Base-by-base conservation (phyloP, 2,113 vertebrate genomes). In the Pachypanchax playfairii region DNA sequence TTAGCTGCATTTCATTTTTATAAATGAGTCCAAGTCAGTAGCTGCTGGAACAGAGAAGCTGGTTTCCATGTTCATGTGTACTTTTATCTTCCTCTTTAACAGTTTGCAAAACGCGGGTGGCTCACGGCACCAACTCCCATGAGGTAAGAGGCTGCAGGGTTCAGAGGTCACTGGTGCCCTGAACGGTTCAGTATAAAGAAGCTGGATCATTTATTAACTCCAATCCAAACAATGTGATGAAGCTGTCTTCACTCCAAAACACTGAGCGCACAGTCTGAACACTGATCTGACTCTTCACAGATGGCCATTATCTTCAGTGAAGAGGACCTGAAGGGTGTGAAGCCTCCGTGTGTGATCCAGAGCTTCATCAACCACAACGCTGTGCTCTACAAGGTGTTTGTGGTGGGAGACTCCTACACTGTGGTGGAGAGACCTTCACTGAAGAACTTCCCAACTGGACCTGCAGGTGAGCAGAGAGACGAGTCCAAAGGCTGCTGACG, bases 71-170 rank as follows among this genome's bases (percentile, higher is more conserved):
- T 36, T 44, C 17, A 26, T 15, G 0, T 46, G 33, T 35, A n/a
- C n/a, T n/a, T n/a, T n/a, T n/a, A n/a, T n/a, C n/a, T n/a, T n/a
- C n/a, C n/a, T n/a, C n/a, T n/a, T n/a, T n/a, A n/a, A n/a, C 74
- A 99, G 97, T 99, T 91, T 99, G 97, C 89, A 99, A 99, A 93
- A 99, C 96, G 66, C 94, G 96, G 87, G 97, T 99, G 87, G 97
- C 97, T 75, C 97, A 99, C 29, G 97, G 97, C 89, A 98, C 97
- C 88, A 98, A 94, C 90, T 99, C 97, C 51, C 97, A 99, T 0
- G 97, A 99, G 96, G 97, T 98, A 86, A 94, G 95, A 82, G 28
- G 49, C 42, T 26, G 26, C 44, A 52, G 36, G 43, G 38, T 17
- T 70, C 62, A 55, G 25, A 78, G 69, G 66, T 76, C 68, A 64